These are phyloP conservation scores for Mycetomoellerius zeteki DNA, from an alignment of 1,140 invertebrate species.

Conservation along the genomic window DNA sequence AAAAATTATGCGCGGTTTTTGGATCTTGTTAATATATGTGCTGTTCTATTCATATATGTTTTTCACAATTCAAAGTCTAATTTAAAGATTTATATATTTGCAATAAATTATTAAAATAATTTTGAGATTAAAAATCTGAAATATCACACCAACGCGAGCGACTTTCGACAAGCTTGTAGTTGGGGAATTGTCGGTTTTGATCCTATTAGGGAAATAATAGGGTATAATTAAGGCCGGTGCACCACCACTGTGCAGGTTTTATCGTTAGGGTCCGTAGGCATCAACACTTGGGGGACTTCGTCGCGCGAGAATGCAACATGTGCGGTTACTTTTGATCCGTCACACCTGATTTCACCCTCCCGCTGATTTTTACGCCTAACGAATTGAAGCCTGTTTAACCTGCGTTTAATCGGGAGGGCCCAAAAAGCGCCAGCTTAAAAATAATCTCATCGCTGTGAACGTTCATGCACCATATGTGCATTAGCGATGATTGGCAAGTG, in stretches of 20 bases:
- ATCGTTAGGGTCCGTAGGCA: constrained; percentile 15
- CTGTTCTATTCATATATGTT: not conserved
- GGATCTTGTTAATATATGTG: not conserved
- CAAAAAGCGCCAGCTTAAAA: constrained; percentile 58
- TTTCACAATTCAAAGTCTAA: not conserved
- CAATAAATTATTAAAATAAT: not conserved
- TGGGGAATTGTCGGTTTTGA: constrained; percentile 67
- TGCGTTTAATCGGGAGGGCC: constrained; percentile 43
- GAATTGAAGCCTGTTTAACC: constrained; percentile 61
- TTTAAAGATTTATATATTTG: not conserved
- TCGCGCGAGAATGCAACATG: constrained; percentile 82
- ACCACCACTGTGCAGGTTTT: constrained; percentile 63
- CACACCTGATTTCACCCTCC: constrained; percentile 80
- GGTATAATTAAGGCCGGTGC: constrained; percentile 78
- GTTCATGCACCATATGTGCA: constrained; percentile 57
- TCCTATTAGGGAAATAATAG: constrained; percentile 81
- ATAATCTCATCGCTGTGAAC: constrained; percentile 2
- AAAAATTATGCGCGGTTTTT: not conserved
- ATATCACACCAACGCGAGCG: constrained; percentile 36
- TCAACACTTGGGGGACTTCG: constrained; percentile 51
- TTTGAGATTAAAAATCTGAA: constrained; percentile 3
- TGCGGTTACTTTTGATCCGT: constrained; percentile 81
- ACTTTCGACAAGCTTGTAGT: constrained; percentile 21
- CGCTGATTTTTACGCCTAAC: constrained; percentile 61
- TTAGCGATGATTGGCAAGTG: constrained; percentile 33